Conservation (phyloP, 2,797 vertebrate species). For the Enteromius radiatus region DNA sequence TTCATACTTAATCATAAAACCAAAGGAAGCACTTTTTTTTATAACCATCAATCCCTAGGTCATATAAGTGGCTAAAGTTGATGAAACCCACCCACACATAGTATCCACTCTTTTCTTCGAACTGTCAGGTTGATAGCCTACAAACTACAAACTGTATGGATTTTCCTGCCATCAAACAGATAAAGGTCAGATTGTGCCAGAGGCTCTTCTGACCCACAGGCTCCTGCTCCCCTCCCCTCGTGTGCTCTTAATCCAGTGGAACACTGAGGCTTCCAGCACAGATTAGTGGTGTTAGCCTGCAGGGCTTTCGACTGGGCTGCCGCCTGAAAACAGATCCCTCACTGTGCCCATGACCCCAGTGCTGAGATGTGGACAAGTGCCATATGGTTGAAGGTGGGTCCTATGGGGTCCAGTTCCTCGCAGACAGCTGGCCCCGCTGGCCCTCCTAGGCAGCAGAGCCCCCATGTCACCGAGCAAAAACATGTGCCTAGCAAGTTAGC, state of each 20-base stretch:
- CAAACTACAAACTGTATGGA: slow-evolving; percentile 22
- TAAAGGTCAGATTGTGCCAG: slow-evolving; percentile 45
- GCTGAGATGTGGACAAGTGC: slow-evolving; percentile 65
- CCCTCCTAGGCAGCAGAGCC: slow-evolving; percentile 46
- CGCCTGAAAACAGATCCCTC: slow-evolving; percentile 71
- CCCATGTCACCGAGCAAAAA: slow-evolving; percentile 52
- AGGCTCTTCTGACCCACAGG: slow-evolving; percentile 39
- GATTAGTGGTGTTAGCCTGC: slow-evolving; percentile 66
- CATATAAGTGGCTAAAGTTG: not conserved
- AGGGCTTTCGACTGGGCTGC: slow-evolving; percentile 54
- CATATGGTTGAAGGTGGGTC: slow-evolving; percentile 61
- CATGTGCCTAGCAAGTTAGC: slow-evolving; percentile 53
- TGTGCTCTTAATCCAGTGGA: slow-evolving; percentile 71
- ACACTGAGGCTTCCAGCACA: slow-evolving; percentile 64
- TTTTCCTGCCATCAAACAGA: slow-evolving; percentile 47
- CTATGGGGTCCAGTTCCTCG: slow-evolving; percentile 70
- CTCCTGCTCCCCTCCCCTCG: slow-evolving; percentile 41
- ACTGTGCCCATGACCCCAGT: slow-evolving; percentile 66
- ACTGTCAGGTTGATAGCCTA: slow-evolving; percentile 30
- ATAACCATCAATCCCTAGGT: not conserved
- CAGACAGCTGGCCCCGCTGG: slow-evolving; percentile 73
- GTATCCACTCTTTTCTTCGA: slow-evolving; percentile 5
- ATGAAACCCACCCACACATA: slow-evolving; percentile 17
- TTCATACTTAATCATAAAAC: not conserved
- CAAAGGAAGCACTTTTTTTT: not conserved